phyloP scores from a whole-genome alignment of 2,113 vertebrate genomes.

The Otolemur garnettii region DNA sequence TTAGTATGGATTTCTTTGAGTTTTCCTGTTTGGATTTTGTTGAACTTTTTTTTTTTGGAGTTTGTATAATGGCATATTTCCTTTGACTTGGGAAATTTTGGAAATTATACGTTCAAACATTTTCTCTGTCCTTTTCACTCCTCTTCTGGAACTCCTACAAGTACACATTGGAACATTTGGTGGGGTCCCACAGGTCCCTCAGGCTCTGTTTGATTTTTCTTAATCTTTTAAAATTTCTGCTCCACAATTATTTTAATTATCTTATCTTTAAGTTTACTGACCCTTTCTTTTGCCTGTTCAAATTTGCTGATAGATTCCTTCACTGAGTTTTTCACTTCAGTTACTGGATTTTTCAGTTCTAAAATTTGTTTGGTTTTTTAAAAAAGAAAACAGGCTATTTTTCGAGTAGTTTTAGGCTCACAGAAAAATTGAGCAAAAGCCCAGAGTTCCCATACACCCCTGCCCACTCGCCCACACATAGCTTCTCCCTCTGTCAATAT shows the following conservation, averaged over 20 bases:
- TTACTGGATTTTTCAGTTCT: conserved; percentile 3
- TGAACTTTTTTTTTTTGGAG: not conserved
- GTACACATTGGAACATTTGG: not conserved
- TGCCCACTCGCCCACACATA: no score
- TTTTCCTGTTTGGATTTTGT: not conserved
- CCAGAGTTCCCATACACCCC: not conserved
- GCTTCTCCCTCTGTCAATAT: not conserved
- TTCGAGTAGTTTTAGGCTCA: not conserved
- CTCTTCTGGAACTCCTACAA: not conserved
- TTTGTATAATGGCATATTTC: not conserved
- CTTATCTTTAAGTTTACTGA: not conserved
- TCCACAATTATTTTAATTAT: not conserved
- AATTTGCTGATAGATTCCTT: not conserved
- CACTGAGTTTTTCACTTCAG: not conserved
- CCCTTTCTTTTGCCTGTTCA: not conserved
- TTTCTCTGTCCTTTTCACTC: not conserved
- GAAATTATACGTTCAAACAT: not conserved
- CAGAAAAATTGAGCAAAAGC: not conserved
- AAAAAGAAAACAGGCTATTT: not conserved
- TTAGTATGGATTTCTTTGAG: not conserved
- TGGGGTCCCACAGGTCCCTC: not conserved
- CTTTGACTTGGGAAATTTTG: not conserved
- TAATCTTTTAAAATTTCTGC: not conserved
- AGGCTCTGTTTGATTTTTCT: not conserved
- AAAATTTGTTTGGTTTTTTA: conserved; percentile 24